A percentile compares a stretch with the other conserved stretches of the same genome.
These are phyloP conservation scores for Noctua comes DNA, from an alignment of 2,888 invertebrate species.

Conservation along the genomic window DNA sequence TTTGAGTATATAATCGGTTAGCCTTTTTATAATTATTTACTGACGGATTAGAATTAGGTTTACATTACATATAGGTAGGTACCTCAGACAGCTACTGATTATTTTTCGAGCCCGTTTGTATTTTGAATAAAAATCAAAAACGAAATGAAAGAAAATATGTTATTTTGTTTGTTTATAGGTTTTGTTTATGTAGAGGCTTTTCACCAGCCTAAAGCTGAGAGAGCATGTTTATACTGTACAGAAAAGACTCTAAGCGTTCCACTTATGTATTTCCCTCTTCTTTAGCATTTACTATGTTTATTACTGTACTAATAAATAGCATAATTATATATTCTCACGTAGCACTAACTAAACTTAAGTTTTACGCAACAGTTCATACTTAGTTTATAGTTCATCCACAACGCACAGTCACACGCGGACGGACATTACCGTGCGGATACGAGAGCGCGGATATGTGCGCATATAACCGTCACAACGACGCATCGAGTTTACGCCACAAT, in stretches of 20 bases:
- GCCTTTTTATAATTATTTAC: not conserved
- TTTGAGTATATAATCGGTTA: not conserved
- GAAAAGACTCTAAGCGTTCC: not conserved
- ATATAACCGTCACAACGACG: constrained; percentile 48
- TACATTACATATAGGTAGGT: not conserved
- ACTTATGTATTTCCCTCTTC: not conserved
- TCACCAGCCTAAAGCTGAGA: not conserved
- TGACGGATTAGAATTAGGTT: not conserved
- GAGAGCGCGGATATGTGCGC: constrained; percentile 19
- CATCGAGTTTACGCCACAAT: constrained; percentile 58
- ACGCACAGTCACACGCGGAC: constrained; percentile 8
- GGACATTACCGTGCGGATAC: constrained; percentile 31
- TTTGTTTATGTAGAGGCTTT: not conserved
- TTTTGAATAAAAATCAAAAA: not conserved
- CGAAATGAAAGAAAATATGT: not conserved
- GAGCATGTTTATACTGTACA: not conserved
- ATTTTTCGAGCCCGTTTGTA: not conserved
- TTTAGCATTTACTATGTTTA: not conserved
- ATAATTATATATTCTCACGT: not conserved
- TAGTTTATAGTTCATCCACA: not conserved
- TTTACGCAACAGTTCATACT: not conserved
- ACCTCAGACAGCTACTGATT: not conserved
- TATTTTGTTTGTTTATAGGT: not conserved
- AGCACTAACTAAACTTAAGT: not conserved
- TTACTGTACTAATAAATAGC: not conserved